Conservation (phyloP, 2,113 vertebrate genomes). For the Taxidea taxus region DNA sequence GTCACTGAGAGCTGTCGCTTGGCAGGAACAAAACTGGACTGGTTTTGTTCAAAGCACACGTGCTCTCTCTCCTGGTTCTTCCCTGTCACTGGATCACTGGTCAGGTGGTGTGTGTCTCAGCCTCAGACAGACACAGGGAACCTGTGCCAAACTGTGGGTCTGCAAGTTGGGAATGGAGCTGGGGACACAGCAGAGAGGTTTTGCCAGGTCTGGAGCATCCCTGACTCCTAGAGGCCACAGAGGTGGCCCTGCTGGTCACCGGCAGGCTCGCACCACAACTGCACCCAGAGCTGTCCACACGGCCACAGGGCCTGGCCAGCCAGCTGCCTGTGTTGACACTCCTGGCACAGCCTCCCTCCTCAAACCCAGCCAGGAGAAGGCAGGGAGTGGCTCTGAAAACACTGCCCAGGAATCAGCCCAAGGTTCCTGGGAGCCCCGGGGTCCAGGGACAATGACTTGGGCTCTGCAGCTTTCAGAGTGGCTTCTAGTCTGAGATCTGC, state of each 20-base stretch:
- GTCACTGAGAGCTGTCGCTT: background rate
- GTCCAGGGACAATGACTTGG: background rate
- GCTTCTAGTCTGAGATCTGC: background rate
- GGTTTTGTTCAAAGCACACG: background rate
- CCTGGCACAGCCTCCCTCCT: background rate
- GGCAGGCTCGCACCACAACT: background rate
- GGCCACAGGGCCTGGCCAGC: rapidly evolving
- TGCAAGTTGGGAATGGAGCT: background rate
- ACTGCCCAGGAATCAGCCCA: background rate
- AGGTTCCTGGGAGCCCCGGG: background rate
- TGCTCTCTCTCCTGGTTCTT: background rate
- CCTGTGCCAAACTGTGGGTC: no score
- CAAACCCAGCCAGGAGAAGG: background rate
- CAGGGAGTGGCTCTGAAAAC: background rate
- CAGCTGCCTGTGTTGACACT: background rate
- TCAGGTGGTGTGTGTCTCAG: rapidly evolving
- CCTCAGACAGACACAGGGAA: background rate
- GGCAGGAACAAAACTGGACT: rapidly evolving
- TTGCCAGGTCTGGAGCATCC: background rate
- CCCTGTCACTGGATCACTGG: background rate
- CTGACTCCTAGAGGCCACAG: background rate
- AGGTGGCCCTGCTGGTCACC: rapidly evolving
- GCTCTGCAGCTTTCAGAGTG: background rate
- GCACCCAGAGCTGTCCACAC: background rate
- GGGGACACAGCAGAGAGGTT: rapidly evolving